Conservation (phyloP, 1,140 invertebrate genomes). For the Drosophila sp. region DNA sequence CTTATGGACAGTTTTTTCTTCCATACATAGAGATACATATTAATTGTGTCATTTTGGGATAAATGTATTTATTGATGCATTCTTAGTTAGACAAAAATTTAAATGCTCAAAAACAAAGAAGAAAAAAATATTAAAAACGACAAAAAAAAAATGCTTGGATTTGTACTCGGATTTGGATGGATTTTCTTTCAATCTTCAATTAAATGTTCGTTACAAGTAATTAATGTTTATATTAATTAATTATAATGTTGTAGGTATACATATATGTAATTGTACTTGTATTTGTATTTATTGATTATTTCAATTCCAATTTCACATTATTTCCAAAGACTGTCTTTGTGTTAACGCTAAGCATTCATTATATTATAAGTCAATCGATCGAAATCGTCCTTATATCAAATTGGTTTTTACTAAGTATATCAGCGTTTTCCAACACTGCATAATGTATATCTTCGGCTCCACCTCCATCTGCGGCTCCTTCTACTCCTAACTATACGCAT, state of each 20-base stretch:
- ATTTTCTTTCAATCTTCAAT: constrained; percentile 40
- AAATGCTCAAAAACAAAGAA: constrained; percentile 29
- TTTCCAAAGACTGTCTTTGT: constrained; percentile 77
- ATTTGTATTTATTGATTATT: constrained; percentile 34
- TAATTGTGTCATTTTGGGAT: constrained; percentile 45
- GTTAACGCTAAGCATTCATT: constrained; percentile 62
- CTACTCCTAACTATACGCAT: constrained; percentile 35
- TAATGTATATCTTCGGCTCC: neutral
- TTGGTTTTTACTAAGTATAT: neutral
- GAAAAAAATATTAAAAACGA: constrained; percentile 16
- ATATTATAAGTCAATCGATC: neutral
- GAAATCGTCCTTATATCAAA: neutral
- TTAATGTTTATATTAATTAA: constrained; percentile 26
- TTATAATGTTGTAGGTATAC: constrained; percentile 54
- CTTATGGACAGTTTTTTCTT: constrained; percentile 79
- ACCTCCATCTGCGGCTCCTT: neutral
- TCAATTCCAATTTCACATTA: constrained; percentile 60
- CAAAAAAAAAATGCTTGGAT: constrained; percentile 7
- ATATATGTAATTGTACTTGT: constrained; percentile 25
- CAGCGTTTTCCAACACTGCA: constrained; percentile 1
- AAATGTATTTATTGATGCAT: constrained; percentile 80
- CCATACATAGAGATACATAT: constrained; percentile 55
- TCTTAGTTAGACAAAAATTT: constrained; percentile 67
- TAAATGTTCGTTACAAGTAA: constrained; percentile 5
- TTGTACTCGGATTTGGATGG: constrained; percentile 16